phyloP scores from a whole-genome alignment of 2,113 vertebrate genomes.

The Neodon shergylaensis region DNA sequence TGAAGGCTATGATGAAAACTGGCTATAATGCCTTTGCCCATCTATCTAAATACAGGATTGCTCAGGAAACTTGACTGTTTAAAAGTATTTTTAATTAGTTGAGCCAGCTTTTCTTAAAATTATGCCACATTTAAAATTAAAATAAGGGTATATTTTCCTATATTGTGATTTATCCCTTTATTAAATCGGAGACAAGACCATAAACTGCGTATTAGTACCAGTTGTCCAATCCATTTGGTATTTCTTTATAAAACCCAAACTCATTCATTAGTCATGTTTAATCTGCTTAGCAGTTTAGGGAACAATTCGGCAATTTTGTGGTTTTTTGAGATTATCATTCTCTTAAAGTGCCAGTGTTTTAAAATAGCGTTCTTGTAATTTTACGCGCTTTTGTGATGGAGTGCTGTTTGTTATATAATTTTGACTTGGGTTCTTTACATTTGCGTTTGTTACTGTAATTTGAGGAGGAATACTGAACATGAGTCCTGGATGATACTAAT shows the following conservation, averaged over 20 bases:
- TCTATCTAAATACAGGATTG: constrained; percentile 26
- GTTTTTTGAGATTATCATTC: constrained; percentile 86
- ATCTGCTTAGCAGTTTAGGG: constrained; percentile 86
- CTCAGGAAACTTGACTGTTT: constrained; percentile 44
- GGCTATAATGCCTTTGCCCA: constrained; percentile 37
- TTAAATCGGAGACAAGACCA: constrained; percentile 82
- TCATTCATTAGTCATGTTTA: constrained; percentile 84
- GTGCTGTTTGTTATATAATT: constrained; percentile 90
- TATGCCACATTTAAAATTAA: constrained; percentile 29
- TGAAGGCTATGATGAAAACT: constrained; percentile 40
- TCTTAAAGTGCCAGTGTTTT: constrained; percentile 89
- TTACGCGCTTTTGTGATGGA: constrained; percentile 89
- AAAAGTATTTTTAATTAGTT: constrained; percentile 56
- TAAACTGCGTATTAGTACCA: constrained; percentile 81
- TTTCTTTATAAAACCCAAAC: constrained; percentile 85
- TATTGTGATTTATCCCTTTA: constrained; percentile 83
- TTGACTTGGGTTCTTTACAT: constrained; percentile 90
- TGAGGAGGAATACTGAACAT: constrained; percentile 89
- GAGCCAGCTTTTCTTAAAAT: constrained; percentile 42
- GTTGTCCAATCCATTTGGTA: constrained; percentile 82
- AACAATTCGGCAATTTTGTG: constrained; percentile 87
- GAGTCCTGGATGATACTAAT: constrained; percentile 91
- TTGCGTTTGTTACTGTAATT: constrained; percentile 89
- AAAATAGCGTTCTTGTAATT: constrained; percentile 89
- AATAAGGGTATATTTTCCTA: constrained; percentile 53